Conservation (phyloP, 1,140 invertebrate species). For the Sarcophaga peregrina region DNA sequence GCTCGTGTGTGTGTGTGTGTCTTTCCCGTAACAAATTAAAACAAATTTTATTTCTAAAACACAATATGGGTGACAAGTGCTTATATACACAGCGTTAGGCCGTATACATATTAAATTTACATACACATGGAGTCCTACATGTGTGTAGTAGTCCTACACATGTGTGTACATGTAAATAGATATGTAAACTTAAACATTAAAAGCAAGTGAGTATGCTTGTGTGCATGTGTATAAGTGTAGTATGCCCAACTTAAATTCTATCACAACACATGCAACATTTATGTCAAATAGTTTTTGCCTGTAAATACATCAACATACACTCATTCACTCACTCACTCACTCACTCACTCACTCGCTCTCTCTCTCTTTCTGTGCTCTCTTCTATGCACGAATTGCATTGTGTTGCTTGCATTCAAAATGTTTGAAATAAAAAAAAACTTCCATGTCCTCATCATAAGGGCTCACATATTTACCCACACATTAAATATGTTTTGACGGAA, state of each 20-base stretch:
- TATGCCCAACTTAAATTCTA: slow-evolving; percentile 7
- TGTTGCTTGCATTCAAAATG: no score
- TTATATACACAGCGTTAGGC: background rate
- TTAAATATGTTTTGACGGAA: background rate
- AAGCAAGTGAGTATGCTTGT: no score
- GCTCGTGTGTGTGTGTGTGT: background rate
- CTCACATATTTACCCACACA: background rate
- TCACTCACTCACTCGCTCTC: background rate
- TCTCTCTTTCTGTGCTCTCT: background rate
- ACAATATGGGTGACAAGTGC: background rate
- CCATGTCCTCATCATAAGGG: no score
- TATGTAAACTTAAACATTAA: no score
- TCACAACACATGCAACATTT: slow-evolving; percentile 21
- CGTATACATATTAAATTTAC: background rate
- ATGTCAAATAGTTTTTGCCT: background rate
- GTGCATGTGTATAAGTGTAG: no score
- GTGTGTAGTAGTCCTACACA: background rate
- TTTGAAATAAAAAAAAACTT: no score
- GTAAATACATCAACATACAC: background rate
- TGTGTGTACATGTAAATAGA: background rate
- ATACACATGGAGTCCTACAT: background rate
- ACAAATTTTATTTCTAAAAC: background rate
- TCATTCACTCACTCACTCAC: background rate
- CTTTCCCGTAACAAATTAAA: slow-evolving; percentile 6
- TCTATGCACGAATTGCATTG: no score